Evolutionary conservation across 2,797 vertebrate species (phyloP).

Genomic region (Coracias cyanogaster): DNA sequence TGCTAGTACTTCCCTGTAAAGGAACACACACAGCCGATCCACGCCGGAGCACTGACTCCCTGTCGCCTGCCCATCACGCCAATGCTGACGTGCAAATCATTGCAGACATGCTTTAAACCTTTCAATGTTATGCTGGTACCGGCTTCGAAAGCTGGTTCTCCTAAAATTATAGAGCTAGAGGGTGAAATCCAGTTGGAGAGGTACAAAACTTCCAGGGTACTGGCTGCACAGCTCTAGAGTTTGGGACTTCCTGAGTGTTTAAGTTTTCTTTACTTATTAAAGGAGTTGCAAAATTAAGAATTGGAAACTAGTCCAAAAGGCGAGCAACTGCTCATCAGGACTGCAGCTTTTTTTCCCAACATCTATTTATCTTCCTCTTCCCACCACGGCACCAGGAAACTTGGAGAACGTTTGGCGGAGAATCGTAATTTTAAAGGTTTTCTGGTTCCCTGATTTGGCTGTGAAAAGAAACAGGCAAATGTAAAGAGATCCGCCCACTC

Average conservation of each 20-base stretch:
- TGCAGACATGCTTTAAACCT: neutral
- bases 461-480: neutral
- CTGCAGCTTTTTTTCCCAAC: neutral
- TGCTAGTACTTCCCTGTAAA: neutral
- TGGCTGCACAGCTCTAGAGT: neutral
- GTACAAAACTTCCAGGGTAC: neutral
- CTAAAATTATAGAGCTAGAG: neutral
- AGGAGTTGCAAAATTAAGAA: neutral
- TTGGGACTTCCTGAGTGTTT: neutral
- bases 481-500: constrained; percentile 24
- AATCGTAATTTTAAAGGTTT: neutral
- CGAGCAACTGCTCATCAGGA: neutral
- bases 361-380: neutral
- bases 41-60: neutral
- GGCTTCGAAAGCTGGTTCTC: neutral
- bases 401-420: neutral
- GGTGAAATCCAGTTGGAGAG: neutral
- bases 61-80: neutral
- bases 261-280: neutral
- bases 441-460: neutral
- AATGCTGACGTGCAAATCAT: accelerated
- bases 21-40: neutral
- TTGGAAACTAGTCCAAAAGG: neutral
- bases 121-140: too few relatives aligned
- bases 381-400: accelerated